Base-by-base conservation (phyloP, 2,797 vertebrate species). In the Clamator glandarius region DNA sequence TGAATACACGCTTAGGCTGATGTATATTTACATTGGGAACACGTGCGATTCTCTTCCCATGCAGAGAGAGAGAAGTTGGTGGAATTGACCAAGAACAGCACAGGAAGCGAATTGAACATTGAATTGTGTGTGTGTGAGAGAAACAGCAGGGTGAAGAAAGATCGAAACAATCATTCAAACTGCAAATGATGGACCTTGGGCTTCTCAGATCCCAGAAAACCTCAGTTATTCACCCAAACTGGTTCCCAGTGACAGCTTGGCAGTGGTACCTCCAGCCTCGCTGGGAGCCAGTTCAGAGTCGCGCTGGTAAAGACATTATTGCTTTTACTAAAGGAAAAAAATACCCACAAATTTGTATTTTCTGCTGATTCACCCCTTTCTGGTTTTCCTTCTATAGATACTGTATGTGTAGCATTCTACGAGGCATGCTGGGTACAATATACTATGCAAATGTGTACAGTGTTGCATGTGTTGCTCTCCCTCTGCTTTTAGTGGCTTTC, bases 401-500 rank as follows among this genome's bases (percentile, higher is more conserved):
- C 95, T 88, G 81, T 98, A 98, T 97, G 98, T 98, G 98, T 98
- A 98, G 98, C 98, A 98, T 98, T 98, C 96, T 96, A 98, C 98
- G 97, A 98, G 98, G 98, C 99, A 99, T 99, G 99, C 98, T 98
- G 98, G 98, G 98, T 98, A 98, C 98, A 98, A 98, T 98, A 98
- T 98, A 98, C 98, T 98, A 98, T 98, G 98, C 98, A 98, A 98
- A 98, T 98, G 98, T 98, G 98, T 98, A 98, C 98, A 98, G 98
- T 97, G 98, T 98, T 98, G 98, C 98, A 98, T 98, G 98, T 98
- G 97, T 97, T 98, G 98, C 98, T 98, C 97, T 98, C 97, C 98
- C 96, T 98, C 97, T 97, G 98, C 98, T 98, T 98, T 98, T 97
- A 98, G 98, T 98, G 98, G 98, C 98, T 98, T 98, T 98, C 97